Evolutionary conservation across 1,140 invertebrate species (phyloP).

Genomic region (Eciton burchellii): DNA sequence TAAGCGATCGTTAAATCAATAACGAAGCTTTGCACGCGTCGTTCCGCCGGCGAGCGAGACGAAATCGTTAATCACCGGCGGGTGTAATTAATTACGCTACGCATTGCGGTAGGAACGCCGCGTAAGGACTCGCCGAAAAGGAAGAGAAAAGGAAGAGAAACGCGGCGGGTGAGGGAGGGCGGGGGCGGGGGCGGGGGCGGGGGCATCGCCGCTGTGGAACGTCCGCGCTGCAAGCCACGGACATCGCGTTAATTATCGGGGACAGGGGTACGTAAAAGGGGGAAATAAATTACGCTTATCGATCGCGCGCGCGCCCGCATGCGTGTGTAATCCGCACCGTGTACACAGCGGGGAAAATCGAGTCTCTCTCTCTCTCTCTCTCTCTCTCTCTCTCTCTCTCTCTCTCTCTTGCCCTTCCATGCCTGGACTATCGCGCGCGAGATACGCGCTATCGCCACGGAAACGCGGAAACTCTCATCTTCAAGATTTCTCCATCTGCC

Average conservation of each 20-base stretch:
- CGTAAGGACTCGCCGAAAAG: conserved; percentile 27
- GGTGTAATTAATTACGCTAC: conserved; percentile 62
- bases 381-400: conserved; percentile 5
- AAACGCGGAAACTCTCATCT: not conserved
- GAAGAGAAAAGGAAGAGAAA: conserved; percentile 10
- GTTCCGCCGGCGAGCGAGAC: conserved; percentile 31
- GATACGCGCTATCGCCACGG: too few relatives aligned
- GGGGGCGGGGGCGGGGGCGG: too few relatives aligned
- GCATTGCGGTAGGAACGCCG: conserved; percentile 1
- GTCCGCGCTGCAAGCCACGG: conserved; percentile 3
- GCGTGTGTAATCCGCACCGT: not conserved
- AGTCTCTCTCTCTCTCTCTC: conserved; percentile 25
- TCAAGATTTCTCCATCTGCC: not conserved
- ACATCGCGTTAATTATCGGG: conserved; percentile 60
- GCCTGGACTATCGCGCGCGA: not conserved
- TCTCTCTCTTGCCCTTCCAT: not conserved
- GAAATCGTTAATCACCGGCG: conserved; percentile 55
- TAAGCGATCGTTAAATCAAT: conserved; percentile 39
- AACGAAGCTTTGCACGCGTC: conserved; percentile 33
- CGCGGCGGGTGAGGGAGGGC: too few relatives aligned
- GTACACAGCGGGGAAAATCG: not conserved
- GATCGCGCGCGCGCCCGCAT: conserved; percentile 55
- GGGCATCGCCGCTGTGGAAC: conserved; percentile 40
- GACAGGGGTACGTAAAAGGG: conserved; percentile 37
- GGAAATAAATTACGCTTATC: conserved; percentile 63